These are phyloP conservation scores for Chydorus sphaericus DNA, from an alignment of 2,888 invertebrate species.

Conservation along the genomic window DNA sequence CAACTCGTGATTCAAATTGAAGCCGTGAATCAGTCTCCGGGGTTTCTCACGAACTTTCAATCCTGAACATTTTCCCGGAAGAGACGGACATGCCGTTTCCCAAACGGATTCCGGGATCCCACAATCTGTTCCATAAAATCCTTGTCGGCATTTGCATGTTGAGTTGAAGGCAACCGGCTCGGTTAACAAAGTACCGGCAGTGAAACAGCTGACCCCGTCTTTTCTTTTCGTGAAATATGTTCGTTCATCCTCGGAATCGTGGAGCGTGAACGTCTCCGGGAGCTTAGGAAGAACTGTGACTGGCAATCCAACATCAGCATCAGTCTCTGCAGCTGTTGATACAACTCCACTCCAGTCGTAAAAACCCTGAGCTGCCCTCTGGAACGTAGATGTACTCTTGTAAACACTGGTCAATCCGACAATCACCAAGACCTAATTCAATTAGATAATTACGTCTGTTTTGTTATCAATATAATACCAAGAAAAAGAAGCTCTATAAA, in stretches of 20 bases:
- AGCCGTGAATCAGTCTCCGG: constrained; percentile 32
- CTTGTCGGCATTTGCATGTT: constrained; percentile 6
- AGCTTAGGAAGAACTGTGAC: background rate
- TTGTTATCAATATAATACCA: background rate
- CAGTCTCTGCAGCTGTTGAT: background rate
- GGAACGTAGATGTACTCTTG: too few species aligned
- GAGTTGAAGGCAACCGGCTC: background rate
- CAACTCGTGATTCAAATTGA: constrained; percentile 21
- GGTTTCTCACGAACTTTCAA: constrained; percentile 33
- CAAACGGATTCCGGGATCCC: constrained; percentile 14
- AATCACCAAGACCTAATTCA: background rate
- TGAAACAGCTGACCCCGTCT: background rate
- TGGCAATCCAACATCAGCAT: background rate
- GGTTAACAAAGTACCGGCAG: background rate
- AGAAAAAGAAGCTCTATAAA: too few species aligned
- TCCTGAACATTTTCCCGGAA: background rate
- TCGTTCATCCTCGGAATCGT: background rate
- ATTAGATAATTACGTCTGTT: background rate
- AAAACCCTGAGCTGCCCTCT: too few species aligned
- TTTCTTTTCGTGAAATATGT: background rate
- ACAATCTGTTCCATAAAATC: constrained; percentile 12
- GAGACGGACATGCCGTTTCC: background rate
- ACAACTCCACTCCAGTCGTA: too few species aligned
- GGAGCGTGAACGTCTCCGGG: background rate
- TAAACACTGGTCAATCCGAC: background rate